phyloP scores from a whole-genome alignment of 30 jellyfish, hydroid and myxozoan genomes.

The Pseudorhiza aurosa region DNA sequence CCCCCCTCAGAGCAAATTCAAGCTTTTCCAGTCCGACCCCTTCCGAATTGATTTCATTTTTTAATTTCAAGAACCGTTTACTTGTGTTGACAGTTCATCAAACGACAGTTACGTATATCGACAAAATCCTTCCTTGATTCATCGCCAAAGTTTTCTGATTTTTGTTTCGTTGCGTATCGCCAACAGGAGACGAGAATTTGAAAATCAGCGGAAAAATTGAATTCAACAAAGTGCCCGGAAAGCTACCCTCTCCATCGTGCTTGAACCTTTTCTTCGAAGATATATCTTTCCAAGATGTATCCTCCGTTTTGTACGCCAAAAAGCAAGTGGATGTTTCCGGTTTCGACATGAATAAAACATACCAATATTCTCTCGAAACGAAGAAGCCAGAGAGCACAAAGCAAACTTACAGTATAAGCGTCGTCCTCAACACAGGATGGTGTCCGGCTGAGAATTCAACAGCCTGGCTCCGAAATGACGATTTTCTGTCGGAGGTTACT shows the following conservation, averaged over 20 bases:
- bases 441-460: conserved; percentile 49
- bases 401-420: conserved; percentile 24
- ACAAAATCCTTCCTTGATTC: too few relatives aligned
- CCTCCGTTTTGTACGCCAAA: conserved; percentile 21
- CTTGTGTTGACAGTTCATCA: too few relatives aligned
- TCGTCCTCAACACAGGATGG: conserved; percentile 81
- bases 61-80: too few relatives aligned
- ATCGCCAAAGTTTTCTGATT: too few relatives aligned
- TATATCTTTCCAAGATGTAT: conserved; percentile 59
- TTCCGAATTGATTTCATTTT: too few relatives aligned
- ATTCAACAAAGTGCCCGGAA: conserved; percentile 49
- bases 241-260: conserved; percentile 65
- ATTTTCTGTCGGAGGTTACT: conserved; percentile 41
- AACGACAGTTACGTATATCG: too few relatives aligned
- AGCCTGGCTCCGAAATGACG: conserved; percentile 75
- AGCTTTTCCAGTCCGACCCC: too few relatives aligned
- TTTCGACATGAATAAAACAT: background rate
- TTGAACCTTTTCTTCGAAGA: conserved; percentile 50
- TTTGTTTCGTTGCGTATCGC: too few relatives aligned
- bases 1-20: too few relatives aligned
- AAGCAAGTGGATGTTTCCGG: conserved; percentile 41
- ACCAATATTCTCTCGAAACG: conserved; percentile 24
- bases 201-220: conserved; percentile 55
- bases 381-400: conserved; percentile 28
- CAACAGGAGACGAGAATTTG: conserved; percentile 44